Evolutionary conservation across 1,140 invertebrate species (phyloP).

Genomic region (Drosophila truncata): DNA sequence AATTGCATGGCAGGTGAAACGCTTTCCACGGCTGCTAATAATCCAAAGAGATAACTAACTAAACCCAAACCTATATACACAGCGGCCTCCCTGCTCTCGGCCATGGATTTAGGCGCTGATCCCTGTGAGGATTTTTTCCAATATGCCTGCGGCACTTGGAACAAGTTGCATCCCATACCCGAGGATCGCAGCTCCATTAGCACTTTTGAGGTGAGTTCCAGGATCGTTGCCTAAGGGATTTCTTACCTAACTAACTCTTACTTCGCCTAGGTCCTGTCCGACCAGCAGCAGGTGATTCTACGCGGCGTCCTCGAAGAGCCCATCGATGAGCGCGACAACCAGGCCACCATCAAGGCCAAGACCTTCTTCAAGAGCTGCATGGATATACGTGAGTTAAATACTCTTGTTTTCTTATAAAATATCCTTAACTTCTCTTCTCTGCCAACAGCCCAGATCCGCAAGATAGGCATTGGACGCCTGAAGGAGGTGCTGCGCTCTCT

Average conservation of each 20-base stretch:
- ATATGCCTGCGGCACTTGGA: conserved; percentile 96
- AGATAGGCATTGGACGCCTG: conserved; percentile 89
- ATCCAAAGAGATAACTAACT: background rate
- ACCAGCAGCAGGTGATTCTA: conserved; percentile 94
- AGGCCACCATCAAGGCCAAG: conserved; percentile 93
- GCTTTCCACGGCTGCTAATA: conserved; percentile 23
- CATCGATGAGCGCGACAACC: conserved; percentile 87
- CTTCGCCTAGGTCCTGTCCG: conserved; percentile 88
- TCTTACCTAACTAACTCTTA: background rate
- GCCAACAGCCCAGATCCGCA: conserved; percentile 89
- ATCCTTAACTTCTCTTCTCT: conserved; percentile 7
- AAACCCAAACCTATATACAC: background rate
- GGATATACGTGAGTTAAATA: conserved; percentile 91
- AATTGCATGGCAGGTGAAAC: conserved; percentile 41
- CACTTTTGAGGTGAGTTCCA: conserved; percentile 90
- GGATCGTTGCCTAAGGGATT: background rate
- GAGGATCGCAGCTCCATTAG: conserved; percentile 95
- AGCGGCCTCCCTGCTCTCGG: conserved; percentile 93
- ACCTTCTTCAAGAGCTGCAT: conserved; percentile 94
- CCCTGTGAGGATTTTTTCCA: conserved; percentile 96
- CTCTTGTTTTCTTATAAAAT: background rate
- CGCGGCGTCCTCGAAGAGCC: conserved; percentile 92
- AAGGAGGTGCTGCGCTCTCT: conserved; percentile 87
- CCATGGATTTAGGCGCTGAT: conserved; percentile 92
- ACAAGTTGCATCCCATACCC: conserved; percentile 94